phyloP scores from a whole-genome alignment of 2,113 vertebrate genomes.

The Lates calcarifer region DNA sequence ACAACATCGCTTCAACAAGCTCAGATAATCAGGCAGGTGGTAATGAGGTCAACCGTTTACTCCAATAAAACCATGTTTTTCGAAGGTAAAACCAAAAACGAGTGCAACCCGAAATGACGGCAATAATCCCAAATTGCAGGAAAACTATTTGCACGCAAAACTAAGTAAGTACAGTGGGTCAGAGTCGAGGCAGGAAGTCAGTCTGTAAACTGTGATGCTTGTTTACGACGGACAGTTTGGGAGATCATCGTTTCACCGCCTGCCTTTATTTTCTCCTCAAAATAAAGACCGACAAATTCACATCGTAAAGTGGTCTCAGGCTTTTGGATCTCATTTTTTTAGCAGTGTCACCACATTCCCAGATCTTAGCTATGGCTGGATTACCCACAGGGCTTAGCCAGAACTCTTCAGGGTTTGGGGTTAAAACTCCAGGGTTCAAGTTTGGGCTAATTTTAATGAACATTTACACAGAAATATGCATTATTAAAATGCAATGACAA shows the following conservation, averaged over 20 bases:
- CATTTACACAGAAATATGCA: not conserved
- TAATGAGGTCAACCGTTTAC: conserved; percentile 4
- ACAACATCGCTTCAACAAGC: not conserved
- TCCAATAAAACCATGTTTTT: not conserved
- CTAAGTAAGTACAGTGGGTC: not conserved
- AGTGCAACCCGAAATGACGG: not conserved
- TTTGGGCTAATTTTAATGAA: not conserved
- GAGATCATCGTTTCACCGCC: not conserved
- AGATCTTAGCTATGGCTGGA: conserved; percentile 3
- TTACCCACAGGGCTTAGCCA: conserved; percentile 3
- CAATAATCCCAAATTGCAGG: conserved; percentile 36
- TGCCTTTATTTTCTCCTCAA: not conserved
- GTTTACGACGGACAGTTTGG: not conserved
- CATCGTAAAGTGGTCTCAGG: too few relatives aligned
- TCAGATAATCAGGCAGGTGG: conserved; percentile 12
- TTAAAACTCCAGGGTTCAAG: not conserved
- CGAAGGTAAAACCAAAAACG: not conserved
- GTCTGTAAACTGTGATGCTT: conserved; percentile 1
- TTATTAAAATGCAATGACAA: not conserved
- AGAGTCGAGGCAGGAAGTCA: not conserved
- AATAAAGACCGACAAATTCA: not conserved
- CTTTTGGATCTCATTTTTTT: too few relatives aligned
- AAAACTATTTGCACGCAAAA: conserved; percentile 17
- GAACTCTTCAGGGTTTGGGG: not conserved
- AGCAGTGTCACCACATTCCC: not conserved